Evolutionary conservation across 2,888 invertebrate species (phyloP).

Genomic region (Gerris lacustris): DNA sequence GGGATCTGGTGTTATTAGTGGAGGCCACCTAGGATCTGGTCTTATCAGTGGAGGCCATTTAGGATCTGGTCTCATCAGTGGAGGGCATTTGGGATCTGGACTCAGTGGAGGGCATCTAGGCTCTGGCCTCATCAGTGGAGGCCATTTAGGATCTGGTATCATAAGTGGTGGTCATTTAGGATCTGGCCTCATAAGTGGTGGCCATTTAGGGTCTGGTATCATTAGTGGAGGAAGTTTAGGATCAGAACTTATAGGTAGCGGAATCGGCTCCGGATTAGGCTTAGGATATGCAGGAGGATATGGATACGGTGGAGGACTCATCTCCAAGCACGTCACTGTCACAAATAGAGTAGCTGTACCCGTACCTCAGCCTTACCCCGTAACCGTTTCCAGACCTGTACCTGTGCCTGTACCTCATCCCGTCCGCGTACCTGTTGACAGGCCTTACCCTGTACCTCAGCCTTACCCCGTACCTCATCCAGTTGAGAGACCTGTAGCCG

Average conservation of each 20-base stretch:
- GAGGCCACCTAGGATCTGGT: not conserved
- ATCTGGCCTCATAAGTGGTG: not conserved
- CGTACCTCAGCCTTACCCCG: slow-evolving; percentile 28
- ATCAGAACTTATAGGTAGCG: not conserved
- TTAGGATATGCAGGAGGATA: slow-evolving; percentile 1
- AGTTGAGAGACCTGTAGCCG: slow-evolving; percentile 38
- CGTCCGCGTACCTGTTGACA: slow-evolving; percentile 27
- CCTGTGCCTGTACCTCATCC: slow-evolving; percentile 28
- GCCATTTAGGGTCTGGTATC: no score
- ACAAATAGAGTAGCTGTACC: slow-evolving; percentile 21
- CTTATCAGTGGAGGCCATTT: slow-evolving; percentile 7
- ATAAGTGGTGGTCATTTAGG: no score
- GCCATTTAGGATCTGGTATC: no score
- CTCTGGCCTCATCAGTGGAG: no score
- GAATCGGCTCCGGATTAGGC: not conserved
- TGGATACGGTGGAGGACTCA: slow-evolving; percentile 4
- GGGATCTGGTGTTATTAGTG: not conserved
- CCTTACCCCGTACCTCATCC: slow-evolving; percentile 38
- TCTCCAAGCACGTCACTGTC: slow-evolving; percentile 7
- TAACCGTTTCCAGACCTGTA: slow-evolving; percentile 31
- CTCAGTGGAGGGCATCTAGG: not conserved
- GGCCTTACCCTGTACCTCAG: slow-evolving; percentile 25
- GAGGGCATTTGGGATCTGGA: slow-evolving; percentile 11
- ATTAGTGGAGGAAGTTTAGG: no score
- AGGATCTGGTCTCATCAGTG: slow-evolving; percentile 3